Evolutionary conservation across 2,797 vertebrate genomes (phyloP).

Genomic region (Poecilia velifera): DNA sequence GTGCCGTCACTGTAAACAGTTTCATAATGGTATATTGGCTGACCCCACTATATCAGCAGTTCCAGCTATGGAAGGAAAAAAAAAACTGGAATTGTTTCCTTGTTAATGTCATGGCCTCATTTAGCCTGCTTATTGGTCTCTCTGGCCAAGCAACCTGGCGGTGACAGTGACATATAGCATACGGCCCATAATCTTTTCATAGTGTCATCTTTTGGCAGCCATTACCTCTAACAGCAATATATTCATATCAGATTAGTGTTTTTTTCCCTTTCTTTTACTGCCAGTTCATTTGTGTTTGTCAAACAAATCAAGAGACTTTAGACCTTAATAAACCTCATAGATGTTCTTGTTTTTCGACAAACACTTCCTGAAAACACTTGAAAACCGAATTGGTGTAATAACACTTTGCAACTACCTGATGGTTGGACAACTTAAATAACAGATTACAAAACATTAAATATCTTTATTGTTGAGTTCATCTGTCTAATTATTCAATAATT

Average conservation of each 20-base stretch:
- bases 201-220: slow-evolving; percentile 40
- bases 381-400: too few relatives aligned
- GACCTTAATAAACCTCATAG: neutral
- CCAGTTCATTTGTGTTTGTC: slow-evolving; percentile 12
- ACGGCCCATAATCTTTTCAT: slow-evolving; percentile 53
- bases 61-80: slow-evolving; percentile 33
- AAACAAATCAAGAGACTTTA: slow-evolving; percentile 21
- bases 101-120: slow-evolving; percentile 69
- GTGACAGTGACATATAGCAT: slow-evolving; percentile 40
- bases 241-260: slow-evolving; percentile 34
- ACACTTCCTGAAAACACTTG: too few relatives aligned
- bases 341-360: neutral
- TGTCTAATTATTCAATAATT: too few relatives aligned
- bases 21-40: slow-evolving; percentile 48
- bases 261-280: slow-evolving; percentile 18
- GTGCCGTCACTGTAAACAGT: slow-evolving; percentile 64
- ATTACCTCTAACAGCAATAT: slow-evolving; percentile 33
- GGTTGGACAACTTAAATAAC: too few relatives aligned
- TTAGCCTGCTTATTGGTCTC: slow-evolving; percentile 63
- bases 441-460: too few relatives aligned
- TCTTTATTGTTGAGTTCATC: too few relatives aligned
- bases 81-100: slow-evolving; percentile 66
- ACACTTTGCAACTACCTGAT: too few relatives aligned
- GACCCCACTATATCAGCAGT: slow-evolving; percentile 56
- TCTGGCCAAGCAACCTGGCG: slow-evolving; percentile 51